Evolutionary conservation across 1,140 invertebrate genomes (phyloP).

Genomic region (Andricus grossulariae): DNA sequence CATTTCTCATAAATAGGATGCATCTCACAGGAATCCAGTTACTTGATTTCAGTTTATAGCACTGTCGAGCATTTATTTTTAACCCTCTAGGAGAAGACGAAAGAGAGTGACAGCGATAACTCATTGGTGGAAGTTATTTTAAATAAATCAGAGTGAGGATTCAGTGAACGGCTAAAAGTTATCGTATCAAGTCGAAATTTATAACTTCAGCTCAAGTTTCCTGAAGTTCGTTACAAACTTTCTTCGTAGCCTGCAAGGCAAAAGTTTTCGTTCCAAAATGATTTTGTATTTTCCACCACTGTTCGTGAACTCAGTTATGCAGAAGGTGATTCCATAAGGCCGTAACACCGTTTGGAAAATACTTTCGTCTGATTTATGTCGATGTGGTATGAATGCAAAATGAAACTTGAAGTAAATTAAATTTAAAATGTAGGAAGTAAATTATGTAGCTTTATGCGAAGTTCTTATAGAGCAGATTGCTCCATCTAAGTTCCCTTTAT

Average conservation of each 20-base stretch:
- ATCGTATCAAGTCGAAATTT: constrained; percentile 32
- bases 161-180: constrained; percentile 29
- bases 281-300: constrained; percentile 31
- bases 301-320: constrained; percentile 25
- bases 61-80: neutral
- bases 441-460: neutral
- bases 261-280: constrained; percentile 22
- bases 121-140: constrained; percentile 26
- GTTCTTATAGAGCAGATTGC: neutral
- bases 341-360: constrained; percentile 24
- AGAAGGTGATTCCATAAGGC: constrained; percentile 27
- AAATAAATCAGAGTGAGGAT: constrained; percentile 21
- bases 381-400: constrained; percentile 26
- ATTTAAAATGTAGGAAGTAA: constrained; percentile 4
- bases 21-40: neutral
- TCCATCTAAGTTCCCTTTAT: neutral
- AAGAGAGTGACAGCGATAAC: constrained; percentile 11
- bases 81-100: constrained; percentile 5
- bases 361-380: constrained; percentile 28
- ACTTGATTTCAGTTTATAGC: neutral
- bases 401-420: constrained; percentile 12
- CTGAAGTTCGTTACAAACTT: constrained; percentile 25
- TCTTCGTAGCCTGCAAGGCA: constrained; percentile 8
- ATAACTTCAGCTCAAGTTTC: constrained; percentile 29
- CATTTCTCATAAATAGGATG: neutral